Percentiles rank a stretch among this genome's conserved stretches.
Evolutionary conservation across 2,113 vertebrate species (phyloP).

Genomic region (Entomyzon cyanotis): DNA sequence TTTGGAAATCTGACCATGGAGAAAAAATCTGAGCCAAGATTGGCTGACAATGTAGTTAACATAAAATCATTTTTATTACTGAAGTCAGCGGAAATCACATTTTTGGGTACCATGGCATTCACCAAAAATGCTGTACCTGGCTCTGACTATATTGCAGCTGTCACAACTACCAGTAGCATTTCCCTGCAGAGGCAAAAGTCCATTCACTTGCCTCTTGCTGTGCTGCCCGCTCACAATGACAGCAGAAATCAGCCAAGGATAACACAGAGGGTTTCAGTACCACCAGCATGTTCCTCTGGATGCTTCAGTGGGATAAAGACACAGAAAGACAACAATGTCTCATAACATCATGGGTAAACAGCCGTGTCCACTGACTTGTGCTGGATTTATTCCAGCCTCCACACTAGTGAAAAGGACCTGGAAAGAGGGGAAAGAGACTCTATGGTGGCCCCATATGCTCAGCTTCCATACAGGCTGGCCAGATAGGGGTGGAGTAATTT

Average conservation of each 20-base stretch:
- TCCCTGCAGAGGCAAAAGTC: background rate
- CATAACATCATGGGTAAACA: accelerated
- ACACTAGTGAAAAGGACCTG: background rate
- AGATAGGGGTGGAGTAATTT: background rate
- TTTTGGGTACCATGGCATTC: background rate
- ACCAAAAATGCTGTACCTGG: background rate
- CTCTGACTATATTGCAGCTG: background rate
- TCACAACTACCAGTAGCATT: background rate
- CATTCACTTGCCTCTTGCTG: background rate
- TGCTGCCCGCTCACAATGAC: background rate
- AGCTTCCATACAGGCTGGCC: background rate
- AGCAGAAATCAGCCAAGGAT: background rate
- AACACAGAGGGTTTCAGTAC: background rate
- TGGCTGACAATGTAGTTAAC: background rate
- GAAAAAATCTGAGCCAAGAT: background rate
- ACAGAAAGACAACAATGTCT: background rate
- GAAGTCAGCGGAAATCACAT: background rate
- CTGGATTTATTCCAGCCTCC: background rate
- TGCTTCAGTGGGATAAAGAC: background rate
- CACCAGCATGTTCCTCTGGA: background rate
- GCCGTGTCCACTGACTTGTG: background rate
- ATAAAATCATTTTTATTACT: background rate
- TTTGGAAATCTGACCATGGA: background rate
- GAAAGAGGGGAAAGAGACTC: background rate
- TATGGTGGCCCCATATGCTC: background rate